Conservation (phyloP, 2,888 invertebrate genomes). For the Saturnia japonica region DNA sequence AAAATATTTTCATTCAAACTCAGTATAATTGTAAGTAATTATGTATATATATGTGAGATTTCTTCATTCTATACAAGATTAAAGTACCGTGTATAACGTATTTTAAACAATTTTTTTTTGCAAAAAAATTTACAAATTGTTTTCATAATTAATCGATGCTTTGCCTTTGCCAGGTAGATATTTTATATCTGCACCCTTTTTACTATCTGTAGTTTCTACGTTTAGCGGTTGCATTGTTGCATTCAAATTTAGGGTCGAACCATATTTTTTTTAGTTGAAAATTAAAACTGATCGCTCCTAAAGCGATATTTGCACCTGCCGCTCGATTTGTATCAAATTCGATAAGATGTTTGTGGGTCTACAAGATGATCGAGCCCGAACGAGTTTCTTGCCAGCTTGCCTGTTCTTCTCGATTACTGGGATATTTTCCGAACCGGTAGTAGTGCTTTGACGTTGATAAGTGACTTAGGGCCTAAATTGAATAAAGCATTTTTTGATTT, state of each 20-base stretch:
- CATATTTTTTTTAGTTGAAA: conserved; percentile 7
- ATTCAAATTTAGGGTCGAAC: conserved; percentile 19
- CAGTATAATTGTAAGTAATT: too few species aligned
- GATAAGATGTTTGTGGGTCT: not conserved
- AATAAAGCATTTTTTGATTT: too few species aligned
- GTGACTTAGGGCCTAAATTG: too few species aligned
- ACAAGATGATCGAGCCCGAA: too few species aligned
- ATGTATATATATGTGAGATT: not conserved
- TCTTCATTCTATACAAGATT: too few species aligned
- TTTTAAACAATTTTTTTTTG: not conserved
- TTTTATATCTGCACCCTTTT: conserved; percentile 18
- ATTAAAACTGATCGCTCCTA: not conserved
- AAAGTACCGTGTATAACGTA: too few species aligned
- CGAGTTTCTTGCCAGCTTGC: too few species aligned
- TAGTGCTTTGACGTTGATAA: too few species aligned
- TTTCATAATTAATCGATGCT: not conserved
- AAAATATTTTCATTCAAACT: not conserved
- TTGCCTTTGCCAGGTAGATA: conserved; percentile 36
- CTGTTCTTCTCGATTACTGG: too few species aligned
- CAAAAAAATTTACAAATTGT: not conserved
- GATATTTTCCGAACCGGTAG: too few species aligned
- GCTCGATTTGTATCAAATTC: not conserved
- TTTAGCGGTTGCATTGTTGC: conserved; percentile 52
- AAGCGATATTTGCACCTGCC: conserved; percentile 3
- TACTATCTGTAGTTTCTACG: conserved; percentile 48